Evolutionary conservation across 2,113 vertebrate genomes (phyloP), one percentile per base, ranked within the genome.

Genomic region (Sinocyclocheilus grahami): DNA sequence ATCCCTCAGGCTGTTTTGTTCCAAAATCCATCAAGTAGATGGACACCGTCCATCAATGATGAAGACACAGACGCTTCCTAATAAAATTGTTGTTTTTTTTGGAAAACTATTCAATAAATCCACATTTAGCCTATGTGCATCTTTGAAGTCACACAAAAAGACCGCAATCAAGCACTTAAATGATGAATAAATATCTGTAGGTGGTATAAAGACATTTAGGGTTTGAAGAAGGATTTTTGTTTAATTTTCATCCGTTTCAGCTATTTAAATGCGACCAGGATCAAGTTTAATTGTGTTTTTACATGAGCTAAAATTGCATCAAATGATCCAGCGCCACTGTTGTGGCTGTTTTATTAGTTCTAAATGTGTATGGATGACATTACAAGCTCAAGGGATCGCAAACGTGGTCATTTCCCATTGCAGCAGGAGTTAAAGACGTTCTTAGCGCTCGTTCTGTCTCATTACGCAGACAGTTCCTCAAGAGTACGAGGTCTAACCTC

Each of bases 11-110:
- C 94, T 92, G 93, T 94, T 94, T 92, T 84, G 91, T 91, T 92
- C 91, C 27, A 90, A 91, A 92, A 95, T 95, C 94, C 94, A 95
- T 95, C 95, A 95, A 92, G 89, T 94, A 92, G 95, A 95, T 93
- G 93, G 91, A 93, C 93, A 89, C 82, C 89, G 93, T 92, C 92
- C 92, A 93, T 92, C 92, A 92, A 91, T 92, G 93, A 94, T 92
- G 91, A 91, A 93, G 92, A 92, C 90, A 91, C 91, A 89, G 93
- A 91, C 88, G 88, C 90, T 92, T 91, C 89, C 89, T 92, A 91
- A 94, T 93, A 91, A 90, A 83, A 88, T 91, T 89, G 60, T 87
- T 91, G 91, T 93, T 93, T 92, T 92, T 92, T 92, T 92, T 92
- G 85, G 85, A 89, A 91, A 13, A 39, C 39, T 5, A 93, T 92